These are phyloP conservation scores for Chrysopilus asiliformis DNA, from an alignment of 2,888 invertebrate genomes.

Conservation along the genomic window DNA sequence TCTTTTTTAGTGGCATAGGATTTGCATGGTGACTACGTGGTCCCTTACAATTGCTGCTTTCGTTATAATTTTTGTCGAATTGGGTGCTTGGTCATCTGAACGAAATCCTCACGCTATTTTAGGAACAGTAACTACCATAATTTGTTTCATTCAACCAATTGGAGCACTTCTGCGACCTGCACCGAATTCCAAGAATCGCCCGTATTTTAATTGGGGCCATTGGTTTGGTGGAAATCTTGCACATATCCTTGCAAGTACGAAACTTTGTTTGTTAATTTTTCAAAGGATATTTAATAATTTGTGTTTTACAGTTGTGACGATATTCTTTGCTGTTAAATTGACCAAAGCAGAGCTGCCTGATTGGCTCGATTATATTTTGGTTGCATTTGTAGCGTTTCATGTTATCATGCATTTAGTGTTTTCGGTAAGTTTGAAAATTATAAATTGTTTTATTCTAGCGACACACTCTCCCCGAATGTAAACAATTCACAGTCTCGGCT, in stretches of 20 bases:
- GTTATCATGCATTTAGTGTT: slow-evolving; percentile 74
- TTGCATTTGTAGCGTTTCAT: slow-evolving; percentile 80
- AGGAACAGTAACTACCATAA: slow-evolving; percentile 59
- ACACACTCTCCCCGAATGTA: no score
- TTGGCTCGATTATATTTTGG: slow-evolving; percentile 79
- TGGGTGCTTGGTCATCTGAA: slow-evolving; percentile 59
- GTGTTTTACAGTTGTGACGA: slow-evolving; percentile 64
- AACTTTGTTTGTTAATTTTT: slow-evolving; percentile 4
- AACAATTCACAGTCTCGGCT: no score
- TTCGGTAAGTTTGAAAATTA: slow-evolving; percentile 44
- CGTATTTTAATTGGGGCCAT: slow-evolving; percentile 84
- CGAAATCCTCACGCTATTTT: slow-evolving; percentile 73
- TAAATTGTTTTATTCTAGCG: no score
- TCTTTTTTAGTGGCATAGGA: slow-evolving; percentile 60
- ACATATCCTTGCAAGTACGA: slow-evolving; percentile 75
- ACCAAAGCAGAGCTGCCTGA: slow-evolving; percentile 74
- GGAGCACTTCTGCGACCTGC: slow-evolving; percentile 76
- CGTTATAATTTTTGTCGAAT: slow-evolving; percentile 68
- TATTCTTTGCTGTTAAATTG: slow-evolving; percentile 82
- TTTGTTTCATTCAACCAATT: slow-evolving; percentile 78
- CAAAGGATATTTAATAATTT: neutral
- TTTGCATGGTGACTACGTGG: slow-evolving; percentile 75
- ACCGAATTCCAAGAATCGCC: slow-evolving; percentile 63
- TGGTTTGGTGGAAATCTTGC: slow-evolving; percentile 81
- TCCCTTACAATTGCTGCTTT: slow-evolving; percentile 62